Base-by-base conservation (phyloP, 2,888 invertebrate genomes). In the Tanypteryx hageni region DNA sequence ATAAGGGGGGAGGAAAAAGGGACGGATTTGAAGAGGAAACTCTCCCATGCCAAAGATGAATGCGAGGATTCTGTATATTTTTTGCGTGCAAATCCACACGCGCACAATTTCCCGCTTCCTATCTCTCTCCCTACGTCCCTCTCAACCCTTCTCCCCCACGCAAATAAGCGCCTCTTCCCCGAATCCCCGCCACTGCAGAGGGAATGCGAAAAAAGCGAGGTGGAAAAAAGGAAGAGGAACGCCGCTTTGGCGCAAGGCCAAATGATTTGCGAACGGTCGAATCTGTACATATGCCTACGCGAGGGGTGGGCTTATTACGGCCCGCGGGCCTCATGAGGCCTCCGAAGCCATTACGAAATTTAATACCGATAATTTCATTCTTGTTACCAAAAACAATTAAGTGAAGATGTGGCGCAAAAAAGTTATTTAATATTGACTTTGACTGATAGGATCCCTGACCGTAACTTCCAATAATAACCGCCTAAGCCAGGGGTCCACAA, bases 191-290 rank as follows among this genome's bases (percentile, higher is more conserved):
- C 89, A 89, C 89, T 89, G 89, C 89, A 64, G 89, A 68, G 89
- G 68, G 64, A 89, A 89, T 89, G 89, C 89, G 89, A 89, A 89
- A 89, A 89, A 89, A n/a, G 31, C 59, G 22, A 31, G 7, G 59
- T 11, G 59, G 59, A 59, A 31, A 27, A 59, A 31, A 22, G 59
- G 13, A 27, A 14, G 1, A 13, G 84, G 85, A 16, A 58, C n/a
- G 58, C 16, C n/a, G 85, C 57, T 56, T 18, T 27, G 27, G 22
- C 76, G 76, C 27, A 27, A 27, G 22, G 14, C 31, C 18, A 44
- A 84, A 14, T 27, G 84, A 16, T 27, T 44, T 9, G 56, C 18
- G 18, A 84, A 57, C 58, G 58, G 85, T 59, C 76, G 76, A 76
- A 44, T 44, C 44, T 44, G n/a, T n/a, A n/a, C n/a, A n/a, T 44